Conservation (phyloP, 1,140 invertebrate species). For the Eupristina koningsbergeri region DNA sequence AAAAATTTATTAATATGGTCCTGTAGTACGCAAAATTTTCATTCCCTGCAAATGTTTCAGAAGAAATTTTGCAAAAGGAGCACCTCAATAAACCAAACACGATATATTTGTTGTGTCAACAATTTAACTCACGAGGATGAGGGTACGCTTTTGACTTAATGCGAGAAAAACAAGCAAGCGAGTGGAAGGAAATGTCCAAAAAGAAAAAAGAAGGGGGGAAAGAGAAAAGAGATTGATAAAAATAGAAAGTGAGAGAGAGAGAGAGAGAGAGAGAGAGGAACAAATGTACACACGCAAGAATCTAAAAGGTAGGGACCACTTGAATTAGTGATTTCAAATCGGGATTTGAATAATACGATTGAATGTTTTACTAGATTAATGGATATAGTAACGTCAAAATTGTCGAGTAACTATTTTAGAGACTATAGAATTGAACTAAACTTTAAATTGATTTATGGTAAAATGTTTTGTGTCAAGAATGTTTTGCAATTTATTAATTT, state of each 20-base stretch:
- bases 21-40: slow-evolving; percentile 5
- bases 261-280: background rate
- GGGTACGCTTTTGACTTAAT: slow-evolving; percentile 66
- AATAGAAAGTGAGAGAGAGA: background rate
- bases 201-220: slow-evolving; percentile 13
- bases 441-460: slow-evolving; percentile 7
- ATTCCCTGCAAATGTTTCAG: background rate
- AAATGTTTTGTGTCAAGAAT: background rate
- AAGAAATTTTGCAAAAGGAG: slow-evolving; percentile 12
- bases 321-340: slow-evolving; percentile 47
- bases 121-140: slow-evolving; percentile 65
- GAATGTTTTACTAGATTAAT: slow-evolving; percentile 39
- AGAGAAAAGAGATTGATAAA: background rate
- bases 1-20: slow-evolving; percentile 33
- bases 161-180: slow-evolving; percentile 54
- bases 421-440: background rate
- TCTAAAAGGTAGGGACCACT: background rate
- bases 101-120: slow-evolving; percentile 73
- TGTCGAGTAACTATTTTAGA: background rate
- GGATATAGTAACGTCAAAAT: background rate
- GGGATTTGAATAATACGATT: slow-evolving; percentile 47
- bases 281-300: background rate
- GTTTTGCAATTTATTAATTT: background rate
- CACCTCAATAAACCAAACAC: slow-evolving; percentile 57
- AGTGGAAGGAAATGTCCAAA: slow-evolving; percentile 35